Conservation (phyloP, 30 jellyfish, hydroid and myxozoan genomes). For the Turritopsis dohrnii region DNA sequence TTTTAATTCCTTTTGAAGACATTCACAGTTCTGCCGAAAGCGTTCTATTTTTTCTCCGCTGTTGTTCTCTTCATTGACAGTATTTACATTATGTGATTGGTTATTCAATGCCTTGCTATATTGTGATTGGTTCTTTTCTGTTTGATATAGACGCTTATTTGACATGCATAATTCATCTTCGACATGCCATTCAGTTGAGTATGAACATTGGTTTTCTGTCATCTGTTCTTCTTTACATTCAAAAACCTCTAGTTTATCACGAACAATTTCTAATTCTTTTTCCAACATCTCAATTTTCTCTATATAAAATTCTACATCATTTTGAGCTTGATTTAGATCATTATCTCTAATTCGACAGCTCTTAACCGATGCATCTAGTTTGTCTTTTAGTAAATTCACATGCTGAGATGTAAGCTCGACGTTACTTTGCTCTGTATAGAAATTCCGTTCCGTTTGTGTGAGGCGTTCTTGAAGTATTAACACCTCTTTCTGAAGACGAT, state of each 20-base stretch:
- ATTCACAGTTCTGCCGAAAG: neutral
- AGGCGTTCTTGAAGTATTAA: constrained; percentile 44
- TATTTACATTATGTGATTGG: neutral
- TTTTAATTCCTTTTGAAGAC: constrained; percentile 4
- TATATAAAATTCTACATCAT: neutral
- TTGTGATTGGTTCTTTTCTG: constrained; percentile 1
- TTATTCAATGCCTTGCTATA: neutral
- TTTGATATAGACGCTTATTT: neutral
- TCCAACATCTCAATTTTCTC: neutral
- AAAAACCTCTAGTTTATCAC: neutral
- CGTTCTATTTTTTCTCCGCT: neutral
- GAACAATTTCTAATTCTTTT: neutral
- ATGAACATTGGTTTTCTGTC: neutral
- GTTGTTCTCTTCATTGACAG: neutral
- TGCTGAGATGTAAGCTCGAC: neutral
- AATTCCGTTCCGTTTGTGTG: neutral
- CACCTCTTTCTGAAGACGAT: constrained; percentile 41
- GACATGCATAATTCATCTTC: neutral
- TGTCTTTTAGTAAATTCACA: neutral
- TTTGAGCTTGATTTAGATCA: constrained; percentile 8
- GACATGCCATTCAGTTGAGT: neutral
- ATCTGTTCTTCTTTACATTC: neutral
- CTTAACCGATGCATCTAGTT: neutral
- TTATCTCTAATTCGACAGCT: neutral
- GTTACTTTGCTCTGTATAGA: neutral